Conservation (phyloP, 1,140 invertebrate species). For the Conopomorpha cramerella region DNA sequence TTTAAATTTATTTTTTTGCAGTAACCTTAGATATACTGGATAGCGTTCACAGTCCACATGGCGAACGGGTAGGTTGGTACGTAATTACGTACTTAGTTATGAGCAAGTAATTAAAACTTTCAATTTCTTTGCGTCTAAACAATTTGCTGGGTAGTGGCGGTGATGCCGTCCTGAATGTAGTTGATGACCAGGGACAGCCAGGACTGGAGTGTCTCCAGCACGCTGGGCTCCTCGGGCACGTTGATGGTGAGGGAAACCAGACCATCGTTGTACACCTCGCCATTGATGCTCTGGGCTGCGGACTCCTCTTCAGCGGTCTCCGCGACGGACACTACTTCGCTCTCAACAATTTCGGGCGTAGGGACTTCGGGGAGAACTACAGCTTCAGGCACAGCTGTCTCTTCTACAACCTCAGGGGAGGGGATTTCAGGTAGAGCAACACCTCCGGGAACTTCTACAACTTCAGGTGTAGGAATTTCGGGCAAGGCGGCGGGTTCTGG, state of each 20-base stretch:
- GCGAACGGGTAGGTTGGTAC: no score
- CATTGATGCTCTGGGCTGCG: slow-evolving; percentile 11
- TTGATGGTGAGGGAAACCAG: slow-evolving; percentile 26
- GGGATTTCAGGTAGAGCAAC: no score
- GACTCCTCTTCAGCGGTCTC: no score
- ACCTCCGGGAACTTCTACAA: slow-evolving; percentile 3
- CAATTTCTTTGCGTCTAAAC: slow-evolving; percentile 9
- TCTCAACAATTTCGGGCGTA: slow-evolving; percentile 4
- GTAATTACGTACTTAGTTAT: no score
- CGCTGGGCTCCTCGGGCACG: slow-evolving; percentile 12
- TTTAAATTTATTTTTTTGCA: no score
- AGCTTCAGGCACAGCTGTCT: slow-evolving; percentile 7
- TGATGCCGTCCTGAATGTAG: slow-evolving; percentile 22
- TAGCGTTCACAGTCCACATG: no score
- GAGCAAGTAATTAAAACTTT: no score
- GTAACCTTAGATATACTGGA: no score
- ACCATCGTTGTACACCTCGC: slow-evolving; percentile 31
- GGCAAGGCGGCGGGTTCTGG: slow-evolving; percentile 7
- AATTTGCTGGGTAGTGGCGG: slow-evolving; percentile 23
- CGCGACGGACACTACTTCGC: slow-evolving; percentile 1
- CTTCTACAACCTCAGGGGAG: slow-evolving; percentile 6
- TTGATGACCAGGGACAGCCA: slow-evolving; percentile 38
- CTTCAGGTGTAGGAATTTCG: slow-evolving; percentile 6
- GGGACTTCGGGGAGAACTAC: slow-evolving; percentile 6
- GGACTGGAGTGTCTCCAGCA: slow-evolving; percentile 19